Base-by-base conservation (phyloP, 64 coral and sea anemone genomes). In the Montipora sp. region DNA sequence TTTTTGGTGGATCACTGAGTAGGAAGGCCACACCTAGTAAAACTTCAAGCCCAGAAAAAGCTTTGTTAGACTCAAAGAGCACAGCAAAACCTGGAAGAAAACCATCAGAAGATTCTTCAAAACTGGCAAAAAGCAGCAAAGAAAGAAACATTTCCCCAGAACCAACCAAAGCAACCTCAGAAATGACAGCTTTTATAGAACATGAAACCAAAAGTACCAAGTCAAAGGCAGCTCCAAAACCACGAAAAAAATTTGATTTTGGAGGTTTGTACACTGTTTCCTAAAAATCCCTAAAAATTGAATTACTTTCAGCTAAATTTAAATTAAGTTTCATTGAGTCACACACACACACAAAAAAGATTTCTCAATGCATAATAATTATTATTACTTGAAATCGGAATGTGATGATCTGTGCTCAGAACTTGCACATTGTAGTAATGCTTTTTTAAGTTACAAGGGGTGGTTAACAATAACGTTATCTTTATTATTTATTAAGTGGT, bases 1-100 rank as follows among this genome's bases (percentile, higher is more conserved):
- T 97, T 16, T 97, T 97, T 92, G 95, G 95, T 18, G 89, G 91
- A 68, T 97, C 95, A 5, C 75, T 97, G 55, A 63, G 51, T 66
- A 91, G 79, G 59, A 94, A 97, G 0, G 24, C 75, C 6, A 81
- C 83, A n/a, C 59, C 87, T 13, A 84, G 51, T 44, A 96, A 93
- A 73, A 14, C 82, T 13, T 66, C 89, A 50, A 91, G 70, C 18
- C 44, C 92, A 21, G 71, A 61, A 72, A 59, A 84, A 51, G 10
- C 88, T 75, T 3, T 11, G 11, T 11, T 59, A 77, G 27, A 49
- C 7, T 77, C 55, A 59, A 78, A 78, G 49, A 87, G 6, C 15
- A 90, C 16, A 43, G 47, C 59, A 20, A 83, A 59, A 8, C 18
- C 69, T 65, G 80, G 70, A 48, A 58, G 18, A 21, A 48, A 85